Evolutionary conservation across 2,888 invertebrate genomes (phyloP).

Genomic region (Drosophila mettleri): DNA sequence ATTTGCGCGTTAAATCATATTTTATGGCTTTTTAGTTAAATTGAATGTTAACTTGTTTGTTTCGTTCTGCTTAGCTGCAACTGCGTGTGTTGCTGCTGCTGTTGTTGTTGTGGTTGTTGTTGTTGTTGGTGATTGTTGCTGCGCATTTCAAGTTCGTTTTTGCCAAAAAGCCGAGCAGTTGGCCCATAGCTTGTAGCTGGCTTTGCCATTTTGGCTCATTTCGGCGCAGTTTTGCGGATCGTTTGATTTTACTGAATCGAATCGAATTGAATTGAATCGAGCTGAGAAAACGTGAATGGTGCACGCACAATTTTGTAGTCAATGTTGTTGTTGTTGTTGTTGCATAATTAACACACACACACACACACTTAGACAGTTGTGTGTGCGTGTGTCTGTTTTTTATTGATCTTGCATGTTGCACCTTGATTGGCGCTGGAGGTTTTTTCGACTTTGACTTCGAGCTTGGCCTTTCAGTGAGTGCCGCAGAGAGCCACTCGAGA

Average conservation of each 20-base stretch:
- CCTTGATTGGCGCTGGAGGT: conserved; percentile 59
- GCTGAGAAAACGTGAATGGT: conserved; percentile 64
- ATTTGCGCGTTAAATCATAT: conserved; percentile 79
- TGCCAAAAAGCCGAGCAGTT: conserved; percentile 28
- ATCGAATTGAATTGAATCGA: conserved; percentile 20
- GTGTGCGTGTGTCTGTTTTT: conserved; percentile 15
- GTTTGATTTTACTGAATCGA: conserved; percentile 51
- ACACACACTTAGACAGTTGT: background rate
- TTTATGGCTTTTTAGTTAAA: conserved; percentile 78
- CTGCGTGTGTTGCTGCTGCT: conserved; percentile 32
- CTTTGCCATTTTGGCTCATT: conserved; percentile 57
- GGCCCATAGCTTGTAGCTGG: conserved; percentile 20
- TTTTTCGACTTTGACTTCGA: conserved; percentile 50
- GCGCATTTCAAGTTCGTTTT: conserved; percentile 64
- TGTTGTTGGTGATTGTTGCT: conserved; percentile 55
- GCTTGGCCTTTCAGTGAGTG: conserved; percentile 42
- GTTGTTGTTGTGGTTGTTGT: conserved; percentile 35
- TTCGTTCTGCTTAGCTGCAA: conserved; percentile 72
- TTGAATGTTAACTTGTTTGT: conserved; percentile 80
- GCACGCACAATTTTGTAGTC: conserved; percentile 64
- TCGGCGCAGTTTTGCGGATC: conserved; percentile 44
- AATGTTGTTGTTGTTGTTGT: conserved; percentile 18
- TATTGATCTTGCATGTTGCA: conserved; percentile 69
- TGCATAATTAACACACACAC: conserved; percentile 52
- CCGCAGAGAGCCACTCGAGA: too few relatives aligned